Base-by-base conservation (phyloP, 2,113 vertebrate genomes). In the Heterocephalus glaber region DNA sequence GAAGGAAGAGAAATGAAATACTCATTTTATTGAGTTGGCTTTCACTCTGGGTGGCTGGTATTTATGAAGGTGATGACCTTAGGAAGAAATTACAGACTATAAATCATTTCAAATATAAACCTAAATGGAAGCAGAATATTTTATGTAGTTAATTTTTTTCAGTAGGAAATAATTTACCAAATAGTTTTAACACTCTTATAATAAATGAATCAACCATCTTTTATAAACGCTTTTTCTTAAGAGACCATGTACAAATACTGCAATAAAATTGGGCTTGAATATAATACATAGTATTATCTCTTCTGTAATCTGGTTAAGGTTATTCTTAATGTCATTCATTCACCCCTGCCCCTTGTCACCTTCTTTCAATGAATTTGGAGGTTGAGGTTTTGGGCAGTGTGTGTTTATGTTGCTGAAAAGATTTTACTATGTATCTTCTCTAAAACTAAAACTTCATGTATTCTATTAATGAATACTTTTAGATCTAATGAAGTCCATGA, bases 41-140 rank as follows among this genome's bases (percentile, higher is more conserved):
- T 98, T 96, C 70, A 38, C 56, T 94, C 76, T 89, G 35, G 74
- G 72, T 77, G 96, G 54, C 44, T 87, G 88, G 49, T 94, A 92
- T 95, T 89, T 95, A 93, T 72, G 89, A 97, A 97, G 92, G 96
- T 86, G 86, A 82, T 96, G 82, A 95, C 97, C 95, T 89, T 44
- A 70, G 52, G 70, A 74, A 85, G 92, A 97, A 89, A 95, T 90
- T 86, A 41, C 90, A 97, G 52, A 3, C 96, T 82, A 74, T 81
- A 95, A 96, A 92, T 92, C 89, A 49, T 90, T 95, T 68, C 74
- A 70, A 96, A 96, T 96, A 83, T 47, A 97, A 92, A 96, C 88
- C 80, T 44, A 58, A 63, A 49, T 90, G 95, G 61, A 82, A 77
- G 94, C 90, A 95, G 92, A 95, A 58, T 72, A 89, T 20, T 84